Base-by-base conservation (phyloP, 2,113 vertebrate genomes). In the Sebastes schlegelii region DNA sequence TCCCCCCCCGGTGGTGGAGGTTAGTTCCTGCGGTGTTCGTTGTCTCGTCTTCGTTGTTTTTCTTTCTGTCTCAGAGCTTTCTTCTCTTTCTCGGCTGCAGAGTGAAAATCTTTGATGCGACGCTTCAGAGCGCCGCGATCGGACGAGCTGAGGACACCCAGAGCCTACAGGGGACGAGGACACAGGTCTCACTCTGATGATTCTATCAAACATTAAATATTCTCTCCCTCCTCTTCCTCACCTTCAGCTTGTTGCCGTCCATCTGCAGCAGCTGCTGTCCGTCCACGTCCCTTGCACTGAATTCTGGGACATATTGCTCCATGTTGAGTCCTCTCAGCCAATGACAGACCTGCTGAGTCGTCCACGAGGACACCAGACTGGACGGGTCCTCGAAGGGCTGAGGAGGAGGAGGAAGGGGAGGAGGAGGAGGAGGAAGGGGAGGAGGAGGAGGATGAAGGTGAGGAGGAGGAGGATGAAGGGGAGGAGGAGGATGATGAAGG, bases 201-300 rank as follows among this genome's bases (percentile, higher is more conserved):
- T 57, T 57, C 8, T 42, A 12, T 40, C 8, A 16, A 23, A 34
- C n/a, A 48, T 16, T 34, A 40, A 13, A 19, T 17, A 60, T 51
- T 13, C 48, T 14, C 14, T 51, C 17, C 51, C 51, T 5, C 49
- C 23, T 79, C 45, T 4, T 66, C 64, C 46, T 5, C 86, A 98
- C 97, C 96, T 98, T 98, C 80, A 98, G 95, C 81, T 94, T 97
- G 93, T 89, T 93, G 0, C 97, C 93, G 0, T 98, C 96, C 70
- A 98, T 90, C 86, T 95, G 96, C 83, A 98, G 94, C 2, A 98
- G 94, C 89, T 96, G 91, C 0, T 94, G 93, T 4, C 97, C 97
- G 0, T 97, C 96, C 0, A 98, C 86, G 23, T 97, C 95, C 0
- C 92, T 95, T 0, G 95, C 95, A 0, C 81, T 95, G 82, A 98